phyloP scores from a whole-genome alignment of 2,113 vertebrate genomes.

The Podarcis raffonei region DNA sequence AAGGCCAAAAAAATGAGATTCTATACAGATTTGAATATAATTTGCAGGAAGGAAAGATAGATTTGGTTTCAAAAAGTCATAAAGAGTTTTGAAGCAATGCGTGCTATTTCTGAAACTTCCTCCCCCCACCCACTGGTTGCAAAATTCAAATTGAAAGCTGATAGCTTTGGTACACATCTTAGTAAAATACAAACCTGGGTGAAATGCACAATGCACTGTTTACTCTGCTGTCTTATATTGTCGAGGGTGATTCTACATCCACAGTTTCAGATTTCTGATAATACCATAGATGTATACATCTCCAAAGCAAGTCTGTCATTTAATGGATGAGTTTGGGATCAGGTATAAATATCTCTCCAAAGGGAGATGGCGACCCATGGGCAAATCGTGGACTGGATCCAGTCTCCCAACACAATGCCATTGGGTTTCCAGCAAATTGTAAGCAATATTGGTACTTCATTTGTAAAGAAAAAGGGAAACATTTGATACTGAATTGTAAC shows the following conservation, averaged over 20 bases:
- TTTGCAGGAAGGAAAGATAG: slow-evolving; percentile 37
- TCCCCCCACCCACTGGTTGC: neutral
- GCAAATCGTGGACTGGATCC: neutral
- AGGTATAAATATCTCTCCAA: neutral
- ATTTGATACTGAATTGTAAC: neutral
- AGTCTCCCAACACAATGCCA: no score
- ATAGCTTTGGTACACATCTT: neutral
- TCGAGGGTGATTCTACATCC: neutral
- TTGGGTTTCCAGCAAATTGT: no score
- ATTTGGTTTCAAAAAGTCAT: slow-evolving; percentile 31
- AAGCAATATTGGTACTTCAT: no score
- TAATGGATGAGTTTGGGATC: neutral
- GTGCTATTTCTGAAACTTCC: neutral
- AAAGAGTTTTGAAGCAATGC: slow-evolving; percentile 18
- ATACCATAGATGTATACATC: neutral
- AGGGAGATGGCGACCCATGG: neutral
- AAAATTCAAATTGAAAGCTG: neutral
- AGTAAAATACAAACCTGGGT: neutral
- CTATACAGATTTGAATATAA: slow-evolving; percentile 48
- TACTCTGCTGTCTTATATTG: no score
- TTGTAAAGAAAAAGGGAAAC: neutral
- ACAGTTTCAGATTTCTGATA: neutral
- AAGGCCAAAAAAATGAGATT: slow-evolving; percentile 35
- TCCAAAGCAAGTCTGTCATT: neutral
- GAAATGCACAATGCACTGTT: neutral